These are phyloP conservation scores for Himalopsyche anomala DNA, from an alignment of 2,888 invertebrate genomes.

Conservation along the genomic window DNA sequence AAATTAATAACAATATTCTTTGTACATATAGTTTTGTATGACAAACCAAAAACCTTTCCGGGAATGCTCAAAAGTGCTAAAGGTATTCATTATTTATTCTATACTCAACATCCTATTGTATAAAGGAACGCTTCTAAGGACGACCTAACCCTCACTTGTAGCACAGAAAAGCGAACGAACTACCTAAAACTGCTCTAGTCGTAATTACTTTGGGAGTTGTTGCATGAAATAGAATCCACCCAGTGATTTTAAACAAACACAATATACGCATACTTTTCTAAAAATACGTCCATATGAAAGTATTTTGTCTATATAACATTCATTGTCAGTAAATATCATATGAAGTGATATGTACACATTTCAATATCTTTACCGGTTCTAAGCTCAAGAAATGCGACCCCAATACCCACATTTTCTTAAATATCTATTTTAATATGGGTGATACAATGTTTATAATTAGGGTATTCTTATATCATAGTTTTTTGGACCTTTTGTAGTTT, in stretches of 20 bases:
- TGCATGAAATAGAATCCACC: constrained; percentile 6
- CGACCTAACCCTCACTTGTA: neutral
- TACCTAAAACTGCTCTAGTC: neutral
- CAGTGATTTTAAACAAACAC: constrained; percentile 21
- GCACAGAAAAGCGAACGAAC: neutral
- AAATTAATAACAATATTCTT: too few relatives aligned
- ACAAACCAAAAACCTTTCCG: neutral
- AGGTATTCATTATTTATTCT: constrained; percentile 17
- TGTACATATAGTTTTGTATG: too few relatives aligned
- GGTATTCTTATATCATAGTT: too few relatives aligned
- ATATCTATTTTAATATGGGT: too few relatives aligned
- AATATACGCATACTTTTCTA: neutral
- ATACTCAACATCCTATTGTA: neutral
- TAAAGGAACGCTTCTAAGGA: neutral
- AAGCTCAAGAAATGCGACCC: too few relatives aligned
- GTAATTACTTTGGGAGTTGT: constrained; percentile 26
- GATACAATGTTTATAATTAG: too few relatives aligned
- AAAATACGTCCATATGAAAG: neutral
- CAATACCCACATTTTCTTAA: too few relatives aligned
- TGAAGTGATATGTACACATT: too few relatives aligned
- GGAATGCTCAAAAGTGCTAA: neutral
- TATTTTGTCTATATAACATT: neutral
- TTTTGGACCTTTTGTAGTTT: too few relatives aligned
- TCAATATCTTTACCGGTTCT: too few relatives aligned
- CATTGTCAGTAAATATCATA: neutral